These are phyloP conservation scores for Melanotaenia trifasciata DNA, from an alignment of 2,797 vertebrate species.

Conservation along the genomic window DNA sequence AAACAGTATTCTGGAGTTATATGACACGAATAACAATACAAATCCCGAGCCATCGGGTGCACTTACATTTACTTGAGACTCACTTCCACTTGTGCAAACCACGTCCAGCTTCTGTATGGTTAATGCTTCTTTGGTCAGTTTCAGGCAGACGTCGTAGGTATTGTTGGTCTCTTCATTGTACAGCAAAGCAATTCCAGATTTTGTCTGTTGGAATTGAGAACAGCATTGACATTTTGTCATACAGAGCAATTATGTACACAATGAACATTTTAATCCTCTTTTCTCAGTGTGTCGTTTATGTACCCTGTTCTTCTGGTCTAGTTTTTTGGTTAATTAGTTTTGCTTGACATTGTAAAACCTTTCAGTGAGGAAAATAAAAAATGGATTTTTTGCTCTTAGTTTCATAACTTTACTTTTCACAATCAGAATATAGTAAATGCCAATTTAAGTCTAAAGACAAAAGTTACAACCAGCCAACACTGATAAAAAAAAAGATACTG, in stretches of 20 bases:
- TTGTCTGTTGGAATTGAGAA: conserved; percentile 85
- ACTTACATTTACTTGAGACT: conserved; percentile 92
- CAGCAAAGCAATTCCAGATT: conserved; percentile 89
- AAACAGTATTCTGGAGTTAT: conserved; percentile 43
- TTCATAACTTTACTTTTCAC: not conserved
- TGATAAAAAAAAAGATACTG: not conserved
- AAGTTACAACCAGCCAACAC: not conserved
- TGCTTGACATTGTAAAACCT: conserved; percentile 40
- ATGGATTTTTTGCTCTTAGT: not conserved
- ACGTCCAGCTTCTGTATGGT: conserved; percentile 95
- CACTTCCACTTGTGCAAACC: conserved; percentile 86
- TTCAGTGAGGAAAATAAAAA: conserved; percentile 5
- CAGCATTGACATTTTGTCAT: conserved; percentile 62
- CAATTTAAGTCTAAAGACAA: too few relatives aligned
- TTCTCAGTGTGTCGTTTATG: conserved; percentile 49
- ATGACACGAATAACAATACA: conserved; percentile 41
- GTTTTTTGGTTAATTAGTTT: conserved; percentile 55
- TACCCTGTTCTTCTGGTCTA: conserved; percentile 23
- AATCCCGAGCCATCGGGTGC: conserved; percentile 53
- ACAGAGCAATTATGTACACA: conserved; percentile 63
- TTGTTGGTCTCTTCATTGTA: conserved; percentile 88
- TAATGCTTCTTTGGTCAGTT: conserved; percentile 90
- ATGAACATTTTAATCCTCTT: conserved; percentile 66
- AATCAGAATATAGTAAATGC: not conserved
- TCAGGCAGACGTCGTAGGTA: conserved; percentile 90